Base-by-base conservation (phyloP, 2,113 vertebrate species). In the Callithrix jacchus region DNA sequence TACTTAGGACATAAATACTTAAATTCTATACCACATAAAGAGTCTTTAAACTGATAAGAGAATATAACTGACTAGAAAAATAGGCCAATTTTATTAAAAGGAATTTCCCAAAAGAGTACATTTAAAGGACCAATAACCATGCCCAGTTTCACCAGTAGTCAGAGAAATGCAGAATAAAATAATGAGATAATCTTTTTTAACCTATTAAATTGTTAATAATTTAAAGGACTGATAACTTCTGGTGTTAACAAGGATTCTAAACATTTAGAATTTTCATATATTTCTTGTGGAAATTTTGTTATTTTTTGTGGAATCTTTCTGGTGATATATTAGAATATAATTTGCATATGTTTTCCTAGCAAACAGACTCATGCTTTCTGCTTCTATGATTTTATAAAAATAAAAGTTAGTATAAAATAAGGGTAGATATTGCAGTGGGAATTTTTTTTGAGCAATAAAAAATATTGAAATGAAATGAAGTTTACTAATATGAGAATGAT, bases 221-320 rank as follows among this genome's bases (percentile, higher is more conserved):
- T 93, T 87, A 96, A 94, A 90, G 84, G 23, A 64, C 2, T 91
- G 37, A 18, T 35, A 88, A 93, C 94, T 88, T 70, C 54, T 90
- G 40, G 30, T 66, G 32, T 23, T 81, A 49, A 32, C 68, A 42
- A 40, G 54, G 11, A 91, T 84, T 93, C 71, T 9, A 81, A 84
- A 64, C 49, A 47, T 58, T 45, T 76, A 52, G 27, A 9, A 91
- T 42, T 87, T 52, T 84, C 80, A 80, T 70, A 30, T 49, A 91
- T 82, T 91, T 66, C 49, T 76, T n/a, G 20, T 80, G 30, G 77
- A 61, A 88, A 70, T 89, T 91, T 93, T 80, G 8, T 84, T 96
- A 68, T 40, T 12, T 97, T 84, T 82, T 64, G n/a, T 76, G 7
- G 18, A 96, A 76, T 95, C 73, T 71, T 91, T 80, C 94, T 91